Evolutionary conservation across 2,888 invertebrate species (phyloP), one percentile per base, ranked within the genome.

Genomic region (Pollenia amentaria): DNA sequence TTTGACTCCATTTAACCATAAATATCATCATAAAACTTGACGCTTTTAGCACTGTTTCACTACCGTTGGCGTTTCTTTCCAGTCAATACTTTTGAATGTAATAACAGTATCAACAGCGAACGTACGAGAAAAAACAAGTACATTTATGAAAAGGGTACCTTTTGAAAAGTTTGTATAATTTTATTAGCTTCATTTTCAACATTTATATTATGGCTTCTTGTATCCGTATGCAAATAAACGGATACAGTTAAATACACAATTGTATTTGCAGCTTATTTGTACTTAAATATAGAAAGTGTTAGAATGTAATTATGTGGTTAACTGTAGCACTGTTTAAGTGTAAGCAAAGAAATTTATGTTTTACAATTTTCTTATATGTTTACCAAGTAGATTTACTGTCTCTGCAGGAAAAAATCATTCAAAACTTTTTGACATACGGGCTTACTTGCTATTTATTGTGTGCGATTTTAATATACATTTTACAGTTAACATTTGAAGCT

Each of bases 1-100:
- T 90, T 90, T 89, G 89, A 87, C 88, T 89, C 88, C 85, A 89
- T 89, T 89, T 89, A 88, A 84, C 79, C 70, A 87, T 81, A 87
- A 87, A 87, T 84, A 81, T 75, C 80, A 81, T 84, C 82, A 76
- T 82, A 76, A 82, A 87, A 83, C 69, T 78, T 77, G 79, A 82
- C 70, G 86, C 83, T 87, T 81, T 72, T 38, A 81, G 87, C 84
- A 77, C 6, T 29, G 29, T 40, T 84, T 29, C 53, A 77, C 76
- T 84, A 64, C 78, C 65, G 78, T 65, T 84, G 72, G 72, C 78
- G 48, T n/a, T 77, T 55, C 21, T 46, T 65, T 67, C 48, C 64
- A 46, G 16, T 48, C 75, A 48, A 38, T 21, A 57, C 55, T 60
- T 48, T 53, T 51, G n/a, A 42, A 46, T 44, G 51, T 69, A 69